Percentiles rank a stretch among this genome's conserved stretches.
These are phyloP conservation scores for Heliopora coerulea DNA, from an alignment of 92 coral and sea anemone genomes.

Conservation along the genomic window DNA sequence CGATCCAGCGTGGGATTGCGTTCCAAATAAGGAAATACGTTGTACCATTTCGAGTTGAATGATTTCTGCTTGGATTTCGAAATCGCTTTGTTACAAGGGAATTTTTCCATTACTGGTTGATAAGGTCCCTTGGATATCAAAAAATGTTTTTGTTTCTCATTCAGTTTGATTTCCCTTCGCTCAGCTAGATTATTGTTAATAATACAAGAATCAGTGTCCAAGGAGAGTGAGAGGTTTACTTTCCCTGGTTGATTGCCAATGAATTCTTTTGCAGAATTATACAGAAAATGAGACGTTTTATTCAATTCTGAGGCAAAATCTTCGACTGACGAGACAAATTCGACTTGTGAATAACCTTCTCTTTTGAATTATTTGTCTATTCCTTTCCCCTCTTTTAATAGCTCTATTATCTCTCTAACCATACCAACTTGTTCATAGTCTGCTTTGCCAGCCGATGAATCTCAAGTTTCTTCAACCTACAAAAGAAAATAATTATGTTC, in stretches of 20 bases:
- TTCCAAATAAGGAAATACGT: slow-evolving; percentile 8
- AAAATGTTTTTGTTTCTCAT: slow-evolving; percentile 24
- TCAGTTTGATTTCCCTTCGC: slow-evolving; percentile 22
- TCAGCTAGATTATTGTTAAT: no score
- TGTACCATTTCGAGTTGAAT: slow-evolving; percentile 7
- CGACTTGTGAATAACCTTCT: no score
- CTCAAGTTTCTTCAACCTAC: no score
- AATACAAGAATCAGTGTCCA: no score
- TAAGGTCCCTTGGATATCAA: slow-evolving; percentile 6
- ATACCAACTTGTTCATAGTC: no score
- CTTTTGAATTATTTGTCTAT: no score
- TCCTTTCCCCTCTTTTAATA: background rate
- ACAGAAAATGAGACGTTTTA: background rate
- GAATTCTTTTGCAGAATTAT: background rate
- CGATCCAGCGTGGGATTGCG: background rate
- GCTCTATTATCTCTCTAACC: slow-evolving; percentile 13
- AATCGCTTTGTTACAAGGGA: background rate
- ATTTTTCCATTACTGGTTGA: slow-evolving; percentile 6
- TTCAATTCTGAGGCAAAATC: slow-evolving; percentile 9
- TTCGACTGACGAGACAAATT: background rate
- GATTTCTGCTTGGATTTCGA: background rate
- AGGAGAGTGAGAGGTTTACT: no score
- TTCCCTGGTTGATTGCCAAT: no score
- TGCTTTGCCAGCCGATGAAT: no score
- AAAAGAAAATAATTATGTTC: no score